Conservation (phyloP, 2,888 invertebrate genomes). For the Himalopsyche japonica region DNA sequence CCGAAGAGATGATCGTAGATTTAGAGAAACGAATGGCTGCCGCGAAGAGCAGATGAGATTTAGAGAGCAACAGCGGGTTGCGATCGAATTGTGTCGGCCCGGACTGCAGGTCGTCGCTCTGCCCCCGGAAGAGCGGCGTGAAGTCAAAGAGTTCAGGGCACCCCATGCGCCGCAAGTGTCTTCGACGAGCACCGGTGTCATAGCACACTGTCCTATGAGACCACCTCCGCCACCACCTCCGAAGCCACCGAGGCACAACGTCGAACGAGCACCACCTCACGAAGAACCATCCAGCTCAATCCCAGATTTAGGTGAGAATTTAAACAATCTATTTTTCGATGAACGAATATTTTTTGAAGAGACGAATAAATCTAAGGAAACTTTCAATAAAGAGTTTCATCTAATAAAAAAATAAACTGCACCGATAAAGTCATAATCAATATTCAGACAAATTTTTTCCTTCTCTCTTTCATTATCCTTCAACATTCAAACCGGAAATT, state of each 20-base stretch:
- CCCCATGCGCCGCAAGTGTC: conserved; percentile 52
- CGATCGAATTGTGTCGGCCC: conserved; percentile 53
- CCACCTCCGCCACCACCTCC: conserved; percentile 60
- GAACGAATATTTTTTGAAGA: too few relatives aligned
- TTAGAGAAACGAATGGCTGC: conserved; percentile 35
- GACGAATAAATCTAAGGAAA: too few relatives aligned
- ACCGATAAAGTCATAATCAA: too few relatives aligned
- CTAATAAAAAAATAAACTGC: too few relatives aligned
- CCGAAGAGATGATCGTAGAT: conserved; percentile 53
- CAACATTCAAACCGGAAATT: too few relatives aligned
- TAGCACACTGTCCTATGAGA: conserved; percentile 56
- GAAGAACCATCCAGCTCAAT: conserved; percentile 88
- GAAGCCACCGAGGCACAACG: conserved; percentile 52
- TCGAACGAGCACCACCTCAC: conserved; percentile 57
- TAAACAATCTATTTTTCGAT: too few relatives aligned
- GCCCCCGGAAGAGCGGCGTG: conserved; percentile 51
- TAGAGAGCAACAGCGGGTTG: conserved; percentile 42
- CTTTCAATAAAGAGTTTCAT: too few relatives aligned
- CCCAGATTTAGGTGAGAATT: conserved; percentile 82
- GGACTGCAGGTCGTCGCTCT: conserved; percentile 52
- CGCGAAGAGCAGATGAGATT: conserved; percentile 29
- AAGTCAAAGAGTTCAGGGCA: conserved; percentile 50
- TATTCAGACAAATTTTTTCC: too few relatives aligned
- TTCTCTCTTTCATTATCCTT: too few relatives aligned
- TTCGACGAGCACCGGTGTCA: conserved; percentile 57